Base-by-base conservation (phyloP, 1,140 invertebrate genomes). In the Drosophila trapezifrons region DNA sequence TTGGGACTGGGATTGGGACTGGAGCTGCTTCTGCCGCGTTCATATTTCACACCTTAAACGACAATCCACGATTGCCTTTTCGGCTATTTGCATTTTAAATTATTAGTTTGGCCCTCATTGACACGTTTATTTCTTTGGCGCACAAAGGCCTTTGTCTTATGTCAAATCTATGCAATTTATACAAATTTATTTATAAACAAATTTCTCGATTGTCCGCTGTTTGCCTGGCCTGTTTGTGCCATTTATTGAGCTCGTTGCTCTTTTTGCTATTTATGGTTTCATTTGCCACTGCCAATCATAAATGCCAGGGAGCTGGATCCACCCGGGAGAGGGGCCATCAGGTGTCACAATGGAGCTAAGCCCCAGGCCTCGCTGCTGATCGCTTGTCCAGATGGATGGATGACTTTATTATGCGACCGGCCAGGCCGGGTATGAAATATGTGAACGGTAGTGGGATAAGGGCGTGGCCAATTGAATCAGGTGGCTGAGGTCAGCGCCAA, bases 41-140 rank as follows among this genome's bases (percentile, higher is more conserved):
- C 69, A 89, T 89, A 89, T 90, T 89, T 89, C 85, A 89, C 84
- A 89, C 84, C 84, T 84, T 78, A 85, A 89, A 90, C 77, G 73
- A 77, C 66, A 46, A 65, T 73, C 73, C 54, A 70, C 78, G 80
- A 60, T 81, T 52, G 71, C 78, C 62, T 83, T 46, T 63, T 78
- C 59, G 67, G 40, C 64, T 84, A 89, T 89, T 89, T 89, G 84
- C 80, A 90, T 89, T 89, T 90, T 67, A 90, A 89, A 89, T 89
- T 84, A 87, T 84, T 89, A 55, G 47, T 51, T 42, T 65, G 49
- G 57, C 59, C 74, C 76, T 77, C 81, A 87, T 89, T 90, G 85
- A 90, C 85, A 90, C 87, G 67, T 87, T 80, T 84, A 89, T 87
- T 89, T 87, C 37, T 46, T 46, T 74, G 32, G 56, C 47, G 54